These are phyloP conservation scores for Octodon degus DNA, from an alignment of 2,113 vertebrate species.

Conservation along the genomic window DNA sequence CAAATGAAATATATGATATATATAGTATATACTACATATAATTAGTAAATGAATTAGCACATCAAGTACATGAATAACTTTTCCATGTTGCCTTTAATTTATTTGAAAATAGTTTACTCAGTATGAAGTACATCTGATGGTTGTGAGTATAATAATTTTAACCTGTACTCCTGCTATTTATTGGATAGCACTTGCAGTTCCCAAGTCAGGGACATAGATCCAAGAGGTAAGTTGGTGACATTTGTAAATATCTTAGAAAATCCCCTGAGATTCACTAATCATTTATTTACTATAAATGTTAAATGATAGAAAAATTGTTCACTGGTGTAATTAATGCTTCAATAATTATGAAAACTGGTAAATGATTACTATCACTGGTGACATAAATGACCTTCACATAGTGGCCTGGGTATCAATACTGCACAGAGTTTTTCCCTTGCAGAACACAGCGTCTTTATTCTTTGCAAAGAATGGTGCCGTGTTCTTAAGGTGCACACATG, in stretches of 20 bases:
- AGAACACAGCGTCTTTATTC: neutral
- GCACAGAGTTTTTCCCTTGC: neutral
- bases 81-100: neutral
- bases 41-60: neutral
- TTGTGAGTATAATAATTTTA: neutral
- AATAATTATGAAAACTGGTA: neutral
- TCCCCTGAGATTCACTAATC: conserved; percentile 1
- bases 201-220: neutral
- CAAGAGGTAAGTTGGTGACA: neutral
- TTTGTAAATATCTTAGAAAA: conserved; percentile 18
- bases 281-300: conserved; percentile 48
- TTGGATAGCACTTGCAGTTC: neutral
- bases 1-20: neutral
- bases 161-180: neutral
- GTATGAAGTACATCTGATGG: neutral
- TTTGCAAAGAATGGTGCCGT: neutral
- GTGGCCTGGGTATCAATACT: neutral
- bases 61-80: neutral
- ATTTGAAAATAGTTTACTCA: neutral
- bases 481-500: neutral
- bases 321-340: neutral
- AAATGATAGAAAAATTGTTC: neutral
- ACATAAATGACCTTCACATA: neutral
- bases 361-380: neutral
- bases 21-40: neutral